Evolutionary conservation across 2,113 vertebrate species (phyloP), one percentile per base, ranked within the genome.

Genomic region (Chlorodrepanis virens): DNA sequence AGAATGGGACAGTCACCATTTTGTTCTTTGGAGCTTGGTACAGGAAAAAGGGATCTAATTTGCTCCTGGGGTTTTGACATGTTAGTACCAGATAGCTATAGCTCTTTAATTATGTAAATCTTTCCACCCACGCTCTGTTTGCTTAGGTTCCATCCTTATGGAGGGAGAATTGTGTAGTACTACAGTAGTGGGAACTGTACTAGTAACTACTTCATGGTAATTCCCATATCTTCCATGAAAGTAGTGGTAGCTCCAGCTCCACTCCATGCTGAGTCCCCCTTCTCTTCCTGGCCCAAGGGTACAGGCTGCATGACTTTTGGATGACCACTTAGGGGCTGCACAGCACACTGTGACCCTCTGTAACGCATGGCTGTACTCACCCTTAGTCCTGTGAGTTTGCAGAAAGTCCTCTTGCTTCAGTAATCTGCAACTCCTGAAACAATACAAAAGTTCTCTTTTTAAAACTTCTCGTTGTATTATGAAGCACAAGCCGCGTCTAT

Each of bases 301-400:
- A 19, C 33, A 31, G 57, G 35, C 25, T 72, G 53, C n/a, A 3
- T 60, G 14, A 16, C 15, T 44, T 84, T 28, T 31, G 83, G 14
- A 12, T 24, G n/a, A 22, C 2, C 15, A 5, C 25, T 8, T 2
- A 3, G 33, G 44, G 59, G 37, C n/a, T 80, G 49, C n/a, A 21
- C 5, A 40, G 53, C 27, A 29, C 24, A 2, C 35, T 14, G 39
- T 1, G 4, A n/a, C 5, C 19, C 47, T 24, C 68, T 25, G n/a
- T 9, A 25, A 6, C 7, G n/a, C 25, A 17, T 31, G 49, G 6
- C 1, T 40, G 35, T 35, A n/a, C 29, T 70, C 33, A 5, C 11
- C 0, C 0, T 14, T 5, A 37, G 33, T 40, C 39, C 39, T 0
- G 0, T 3, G 39, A 14, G 14, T 31, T 53, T 83, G 68, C 50